Conservation (phyloP, 92 coral and sea anemone species). For the Isaurus tuberculatus region DNA sequence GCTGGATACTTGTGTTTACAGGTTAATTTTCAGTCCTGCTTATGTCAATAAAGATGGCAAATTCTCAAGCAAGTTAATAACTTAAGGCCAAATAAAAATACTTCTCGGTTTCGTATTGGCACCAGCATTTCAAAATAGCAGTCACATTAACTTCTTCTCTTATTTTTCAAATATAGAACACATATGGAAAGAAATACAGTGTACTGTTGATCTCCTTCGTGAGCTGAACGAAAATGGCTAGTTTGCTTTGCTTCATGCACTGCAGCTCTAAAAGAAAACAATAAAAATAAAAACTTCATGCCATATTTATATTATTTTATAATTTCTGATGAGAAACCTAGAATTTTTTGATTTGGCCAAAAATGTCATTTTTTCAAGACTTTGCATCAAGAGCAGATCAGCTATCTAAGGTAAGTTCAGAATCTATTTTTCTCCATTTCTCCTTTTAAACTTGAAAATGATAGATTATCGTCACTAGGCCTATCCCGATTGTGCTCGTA, state of each 20-base stretch:
- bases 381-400: conserved; percentile 7
- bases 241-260: conserved; percentile 7
- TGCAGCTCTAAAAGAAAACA: conserved; percentile 6
- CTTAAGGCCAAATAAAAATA: conserved; percentile 6
- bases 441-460: background rate
- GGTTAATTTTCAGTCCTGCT: too few species aligned
- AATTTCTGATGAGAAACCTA: background rate
- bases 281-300: background rate
- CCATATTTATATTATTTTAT: conserved; percentile 1
- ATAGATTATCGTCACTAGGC: too few species aligned
- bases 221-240: conserved; percentile 1
- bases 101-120: background rate
- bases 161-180: background rate
- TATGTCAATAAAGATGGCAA: conserved; percentile 12
- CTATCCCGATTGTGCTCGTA: too few species aligned
- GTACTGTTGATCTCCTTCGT: conserved; percentile 2
- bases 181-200: background rate
- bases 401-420: conserved; percentile 2
- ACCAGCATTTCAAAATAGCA: background rate
- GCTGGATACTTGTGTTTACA: too few species aligned
- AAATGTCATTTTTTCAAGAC: conserved; percentile 13
- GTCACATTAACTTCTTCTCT: background rate
- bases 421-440: conserved; percentile 1
- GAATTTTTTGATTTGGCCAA: background rate
- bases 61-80: background rate